Evolutionary conservation across 2,888 invertebrate genomes (phyloP).

Genomic region (Leptinotarsa juncta): DNA sequence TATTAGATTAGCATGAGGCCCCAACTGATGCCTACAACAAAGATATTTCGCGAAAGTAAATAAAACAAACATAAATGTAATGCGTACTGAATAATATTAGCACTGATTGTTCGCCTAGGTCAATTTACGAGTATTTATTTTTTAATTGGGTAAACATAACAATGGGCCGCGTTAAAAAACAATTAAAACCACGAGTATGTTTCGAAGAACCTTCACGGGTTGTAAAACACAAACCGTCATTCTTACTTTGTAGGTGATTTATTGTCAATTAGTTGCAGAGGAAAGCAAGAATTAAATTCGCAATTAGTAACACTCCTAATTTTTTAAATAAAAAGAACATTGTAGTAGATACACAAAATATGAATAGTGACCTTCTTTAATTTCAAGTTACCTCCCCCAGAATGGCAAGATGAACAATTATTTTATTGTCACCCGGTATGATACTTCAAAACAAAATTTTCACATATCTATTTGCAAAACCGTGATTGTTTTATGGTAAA

Average conservation of each 20-base stretch:
- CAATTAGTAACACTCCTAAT: not conserved
- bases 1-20: not conserved
- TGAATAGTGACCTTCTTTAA: too few species aligned
- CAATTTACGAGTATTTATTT: not conserved
- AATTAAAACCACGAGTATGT: not conserved
- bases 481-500: too few species aligned
- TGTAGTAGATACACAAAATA: too few species aligned
- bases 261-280: slow-evolving; percentile 7
- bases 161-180: not conserved
- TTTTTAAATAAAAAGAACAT: not conserved
- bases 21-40: not conserved
- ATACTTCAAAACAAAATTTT: too few species aligned
- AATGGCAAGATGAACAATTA: too few species aligned
- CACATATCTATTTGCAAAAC: too few species aligned
- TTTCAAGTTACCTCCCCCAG: too few species aligned
- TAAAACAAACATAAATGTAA: not conserved
- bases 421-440: too few species aligned
- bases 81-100: not conserved
- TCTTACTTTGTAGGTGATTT: not conserved
- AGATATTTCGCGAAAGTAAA: not conserved
- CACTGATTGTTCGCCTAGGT: slow-evolving; percentile 4
- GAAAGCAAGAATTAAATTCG: not conserved
- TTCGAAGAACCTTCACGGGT: slow-evolving; percentile 9
- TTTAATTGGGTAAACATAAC: slow-evolving; percentile 8
- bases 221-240: not conserved